Evolutionary conservation across 2,797 vertebrate species (phyloP).

Genomic region (Phoebastria nigripes): DNA sequence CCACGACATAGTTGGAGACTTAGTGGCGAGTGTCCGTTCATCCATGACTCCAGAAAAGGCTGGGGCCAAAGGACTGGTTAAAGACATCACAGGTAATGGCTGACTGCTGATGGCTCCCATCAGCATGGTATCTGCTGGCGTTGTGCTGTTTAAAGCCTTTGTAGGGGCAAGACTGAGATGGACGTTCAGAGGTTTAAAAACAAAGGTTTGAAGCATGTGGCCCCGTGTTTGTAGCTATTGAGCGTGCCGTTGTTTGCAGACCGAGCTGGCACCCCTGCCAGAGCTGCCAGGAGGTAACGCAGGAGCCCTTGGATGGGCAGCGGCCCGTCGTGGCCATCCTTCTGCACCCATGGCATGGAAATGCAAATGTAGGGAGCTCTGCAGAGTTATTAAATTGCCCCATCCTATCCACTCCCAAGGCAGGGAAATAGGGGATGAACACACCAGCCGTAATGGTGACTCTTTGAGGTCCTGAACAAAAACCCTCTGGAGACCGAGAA

Average conservation of each 20-base stretch:
- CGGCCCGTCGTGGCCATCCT: fast-evolving
- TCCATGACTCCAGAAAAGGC: conserved; percentile 73
- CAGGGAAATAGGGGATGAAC: not conserved
- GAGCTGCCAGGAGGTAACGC: not conserved
- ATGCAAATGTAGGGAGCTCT: not conserved
- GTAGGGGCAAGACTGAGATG: conserved; percentile 53
- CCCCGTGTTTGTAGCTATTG: fast-evolving
- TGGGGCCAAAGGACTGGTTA: conserved; percentile 77
- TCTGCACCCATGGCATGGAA: not conserved
- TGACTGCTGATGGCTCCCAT: conserved; percentile 61
- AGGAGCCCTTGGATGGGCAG: not conserved
- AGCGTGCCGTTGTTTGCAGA: not conserved
- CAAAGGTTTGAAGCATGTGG: conserved; percentile 59
- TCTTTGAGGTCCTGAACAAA: not conserved
- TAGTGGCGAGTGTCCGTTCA: conserved; percentile 81
- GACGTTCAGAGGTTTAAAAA: conserved; percentile 69
- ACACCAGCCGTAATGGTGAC: not conserved
- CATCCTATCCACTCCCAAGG: not conserved
- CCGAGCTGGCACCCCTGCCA: not conserved
- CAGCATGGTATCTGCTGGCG: conserved; percentile 43
- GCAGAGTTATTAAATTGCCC: not conserved
- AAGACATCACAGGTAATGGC: conserved; percentile 87
- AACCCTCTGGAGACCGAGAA: not conserved
- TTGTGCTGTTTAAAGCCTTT: conserved; percentile 8
- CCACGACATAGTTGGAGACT: conserved; percentile 80